Evolutionary conservation across 2,113 vertebrate species (phyloP).

Genomic region (Thalassarche chlororhynchos): DNA sequence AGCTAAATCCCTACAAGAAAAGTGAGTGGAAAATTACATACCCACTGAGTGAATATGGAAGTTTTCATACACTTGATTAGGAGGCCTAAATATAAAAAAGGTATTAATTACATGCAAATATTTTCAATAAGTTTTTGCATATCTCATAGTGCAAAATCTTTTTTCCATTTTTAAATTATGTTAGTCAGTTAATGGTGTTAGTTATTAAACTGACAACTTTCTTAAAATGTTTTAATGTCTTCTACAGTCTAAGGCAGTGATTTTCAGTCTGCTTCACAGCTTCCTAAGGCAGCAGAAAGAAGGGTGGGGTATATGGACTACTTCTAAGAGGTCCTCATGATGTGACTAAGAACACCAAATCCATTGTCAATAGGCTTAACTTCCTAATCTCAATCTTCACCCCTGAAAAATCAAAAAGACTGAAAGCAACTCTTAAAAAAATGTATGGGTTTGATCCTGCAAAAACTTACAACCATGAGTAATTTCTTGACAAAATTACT

Average conservation of each 20-base stretch:
- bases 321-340: background rate
- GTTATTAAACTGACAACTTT: background rate
- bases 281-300: background rate
- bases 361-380: background rate
- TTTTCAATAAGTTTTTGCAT: background rate
- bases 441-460: background rate
- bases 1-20: constrained; percentile 85
- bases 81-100: constrained; percentile 32
- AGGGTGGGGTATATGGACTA: background rate
- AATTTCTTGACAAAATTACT: background rate
- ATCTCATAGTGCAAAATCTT: background rate
- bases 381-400: background rate
- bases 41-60: background rate
- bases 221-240: background rate
- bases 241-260: background rate
- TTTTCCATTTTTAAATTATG: background rate
- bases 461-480: background rate
- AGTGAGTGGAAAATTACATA: constrained; percentile 38
- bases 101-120: background rate
- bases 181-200: background rate
- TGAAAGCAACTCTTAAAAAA: background rate
- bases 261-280: background rate
- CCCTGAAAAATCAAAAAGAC: background rate
- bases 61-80: constrained; percentile 45
- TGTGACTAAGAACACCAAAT: background rate